Evolutionary conservation across 2,797 vertebrate species (phyloP), one percentile per base, ranked within the genome.

Genomic region (Galaxias olidus): DNA sequence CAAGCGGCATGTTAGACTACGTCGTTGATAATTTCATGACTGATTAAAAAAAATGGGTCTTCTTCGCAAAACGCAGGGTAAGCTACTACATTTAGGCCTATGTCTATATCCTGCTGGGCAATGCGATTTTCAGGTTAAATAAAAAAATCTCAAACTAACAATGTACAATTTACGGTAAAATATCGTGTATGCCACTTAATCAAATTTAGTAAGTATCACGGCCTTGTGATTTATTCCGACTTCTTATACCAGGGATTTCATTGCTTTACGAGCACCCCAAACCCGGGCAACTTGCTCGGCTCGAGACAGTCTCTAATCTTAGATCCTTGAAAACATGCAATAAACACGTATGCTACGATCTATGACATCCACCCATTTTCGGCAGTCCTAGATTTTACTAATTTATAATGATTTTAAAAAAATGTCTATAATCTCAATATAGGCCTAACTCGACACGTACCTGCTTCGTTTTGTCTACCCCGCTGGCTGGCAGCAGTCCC

Each of bases 211-310:
- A 65, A 66, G 71, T 57, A 72, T 63, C 60, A 61, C 68, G 73
- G 69, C 48, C 51, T 71, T 46, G 66, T 54, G 73, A 49, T 78
- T 71, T 52, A 65, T 65, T 59, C 67, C 15, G 73, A 73, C 17
- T 72, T 59, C 79, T 83, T 86, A 80, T 82, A 79, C 84, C 87
- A 84, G 82, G 78, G 75, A 78, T 82, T 81, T 82, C 74, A 66
- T 72, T 65, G 68, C 77, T 67, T 72, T 60, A 14, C 15, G 30
- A 17, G 17, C 41, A 50, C 78, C 75, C 83, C 78, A 72, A 77
- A 74, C 75, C 81, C 74, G 47, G 8, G 50, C 9, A 77, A 30
- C 30, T 30, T 30, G 30, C 15, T 73, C 79, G 68, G 68, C 62
- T 45, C 67, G 65, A 71, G 75, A 71, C 76, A 63, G 69, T 63